Evolutionary conservation across 2,888 invertebrate species (phyloP).

Genomic region (Eupelmus urozonus): DNA sequence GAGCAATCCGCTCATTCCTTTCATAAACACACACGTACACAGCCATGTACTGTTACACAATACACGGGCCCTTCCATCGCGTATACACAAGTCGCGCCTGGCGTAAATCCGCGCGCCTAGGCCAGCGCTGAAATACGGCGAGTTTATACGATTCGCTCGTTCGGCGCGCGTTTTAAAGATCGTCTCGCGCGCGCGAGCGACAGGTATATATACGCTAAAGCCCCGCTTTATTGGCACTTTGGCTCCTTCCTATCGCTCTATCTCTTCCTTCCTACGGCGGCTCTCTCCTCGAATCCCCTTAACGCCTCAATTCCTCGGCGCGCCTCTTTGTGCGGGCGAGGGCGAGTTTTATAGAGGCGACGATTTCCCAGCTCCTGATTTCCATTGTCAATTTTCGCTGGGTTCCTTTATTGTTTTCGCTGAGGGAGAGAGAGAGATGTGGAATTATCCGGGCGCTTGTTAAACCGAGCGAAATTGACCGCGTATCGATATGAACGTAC

Average conservation of each 20-base stretch:
- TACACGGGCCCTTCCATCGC: not conserved
- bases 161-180: slow-evolving; percentile 4
- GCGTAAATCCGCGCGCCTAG: not conserved
- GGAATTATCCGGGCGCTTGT: slow-evolving; percentile 4
- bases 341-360: slow-evolving; percentile 3
- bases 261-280: not conserved
- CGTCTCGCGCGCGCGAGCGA: not conserved
- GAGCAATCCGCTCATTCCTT: not conserved
- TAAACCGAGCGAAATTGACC: slow-evolving; percentile 39
- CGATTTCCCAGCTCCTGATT: slow-evolving; percentile 14
- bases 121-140: not conserved
- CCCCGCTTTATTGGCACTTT: slow-evolving; percentile 48
- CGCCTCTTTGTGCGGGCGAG: too few species aligned
- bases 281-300: not conserved
- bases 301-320: too few species aligned
- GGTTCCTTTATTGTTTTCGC: too few species aligned
- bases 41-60: not conserved
- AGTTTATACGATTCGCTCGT: slow-evolving; percentile 6
- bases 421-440: not conserved
- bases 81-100: not conserved
- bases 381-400: not conserved
- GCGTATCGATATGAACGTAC: too few species aligned
- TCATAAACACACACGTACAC: not conserved
- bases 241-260: slow-evolving; percentile 8
- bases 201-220: not conserved